Conservation (phyloP, 1,140 invertebrate species). For the Caerostris darwini region DNA sequence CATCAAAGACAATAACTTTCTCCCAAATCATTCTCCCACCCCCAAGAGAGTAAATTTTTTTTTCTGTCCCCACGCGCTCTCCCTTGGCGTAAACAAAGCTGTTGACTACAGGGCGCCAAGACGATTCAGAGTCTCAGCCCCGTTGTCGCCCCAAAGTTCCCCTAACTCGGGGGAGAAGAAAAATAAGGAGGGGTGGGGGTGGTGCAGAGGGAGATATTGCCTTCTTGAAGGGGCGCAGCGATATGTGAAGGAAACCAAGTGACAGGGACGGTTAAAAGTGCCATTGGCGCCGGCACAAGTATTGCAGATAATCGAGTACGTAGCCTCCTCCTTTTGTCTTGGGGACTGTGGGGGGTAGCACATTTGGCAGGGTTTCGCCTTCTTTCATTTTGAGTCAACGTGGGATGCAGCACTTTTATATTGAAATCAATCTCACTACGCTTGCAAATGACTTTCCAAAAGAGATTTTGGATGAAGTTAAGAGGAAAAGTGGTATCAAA, state of each 20-base stretch:
- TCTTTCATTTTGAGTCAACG: neutral
- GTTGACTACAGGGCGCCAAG: constrained; percentile 70
- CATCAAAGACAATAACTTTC: constrained; percentile 73
- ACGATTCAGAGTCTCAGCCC: constrained; percentile 57
- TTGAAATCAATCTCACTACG: neutral
- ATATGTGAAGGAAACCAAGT: constrained; percentile 37
- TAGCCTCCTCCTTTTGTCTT: constrained; percentile 39
- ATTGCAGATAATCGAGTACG: constrained; percentile 64
- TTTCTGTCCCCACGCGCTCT: neutral
- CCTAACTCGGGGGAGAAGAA: neutral
- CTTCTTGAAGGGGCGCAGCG: constrained; percentile 49
- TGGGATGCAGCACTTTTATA: neutral
- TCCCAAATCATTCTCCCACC: constrained; percentile 57
- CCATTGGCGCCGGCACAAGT: constrained; percentile 72
- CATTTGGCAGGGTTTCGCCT: constrained; percentile 52
- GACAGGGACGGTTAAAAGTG: constrained; percentile 70
- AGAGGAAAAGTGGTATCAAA: too few species aligned
- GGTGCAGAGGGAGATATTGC: constrained; percentile 19
- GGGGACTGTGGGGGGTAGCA: neutral
- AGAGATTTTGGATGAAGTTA: neutral
- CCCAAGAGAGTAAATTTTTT: constrained; percentile 56
- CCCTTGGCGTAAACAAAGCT: constrained; percentile 70
- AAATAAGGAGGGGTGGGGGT: neutral
- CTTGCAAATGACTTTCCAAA: neutral
- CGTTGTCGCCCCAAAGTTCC: constrained; percentile 55